Evolutionary conservation across 2,888 invertebrate genomes (phyloP).

Genomic region (Iselma pallidipennis): DNA sequence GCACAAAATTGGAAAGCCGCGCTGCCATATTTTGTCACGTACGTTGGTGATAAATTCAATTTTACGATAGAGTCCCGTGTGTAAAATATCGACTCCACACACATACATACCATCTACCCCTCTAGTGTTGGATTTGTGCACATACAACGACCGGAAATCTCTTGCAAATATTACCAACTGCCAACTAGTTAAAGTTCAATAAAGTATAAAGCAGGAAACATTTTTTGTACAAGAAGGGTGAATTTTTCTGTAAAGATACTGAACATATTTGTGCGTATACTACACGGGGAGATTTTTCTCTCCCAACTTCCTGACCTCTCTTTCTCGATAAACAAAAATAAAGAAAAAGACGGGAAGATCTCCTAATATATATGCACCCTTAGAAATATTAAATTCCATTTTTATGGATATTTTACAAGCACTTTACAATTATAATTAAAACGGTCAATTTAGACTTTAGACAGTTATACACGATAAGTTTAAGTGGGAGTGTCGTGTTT

Average conservation of each 20-base stretch:
- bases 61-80: slow-evolving; percentile 10
- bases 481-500: too few species aligned
- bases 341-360: too few species aligned
- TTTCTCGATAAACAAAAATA: too few species aligned
- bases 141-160: slow-evolving; percentile 1
- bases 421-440: too few species aligned
- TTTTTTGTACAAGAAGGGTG: not conserved
- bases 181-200: not conserved
- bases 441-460: too few species aligned
- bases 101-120: not conserved
- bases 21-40: slow-evolving; percentile 17
- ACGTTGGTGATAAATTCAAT: slow-evolving; percentile 20
- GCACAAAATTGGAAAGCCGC: slow-evolving; percentile 1
- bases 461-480: too few species aligned
- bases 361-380: too few species aligned
- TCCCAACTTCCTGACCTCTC: too few species aligned
- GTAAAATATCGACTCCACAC: not conserved
- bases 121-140: not conserved
- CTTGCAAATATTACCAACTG: not conserved
- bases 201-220: not conserved
- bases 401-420: too few species aligned
- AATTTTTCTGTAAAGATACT: not conserved
- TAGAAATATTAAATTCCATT: too few species aligned
- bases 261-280: too few species aligned
- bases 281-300: too few species aligned